phyloP scores from a whole-genome alignment of 2,888 invertebrate genomes.

The Nephrotoma appendiculata region DNA sequence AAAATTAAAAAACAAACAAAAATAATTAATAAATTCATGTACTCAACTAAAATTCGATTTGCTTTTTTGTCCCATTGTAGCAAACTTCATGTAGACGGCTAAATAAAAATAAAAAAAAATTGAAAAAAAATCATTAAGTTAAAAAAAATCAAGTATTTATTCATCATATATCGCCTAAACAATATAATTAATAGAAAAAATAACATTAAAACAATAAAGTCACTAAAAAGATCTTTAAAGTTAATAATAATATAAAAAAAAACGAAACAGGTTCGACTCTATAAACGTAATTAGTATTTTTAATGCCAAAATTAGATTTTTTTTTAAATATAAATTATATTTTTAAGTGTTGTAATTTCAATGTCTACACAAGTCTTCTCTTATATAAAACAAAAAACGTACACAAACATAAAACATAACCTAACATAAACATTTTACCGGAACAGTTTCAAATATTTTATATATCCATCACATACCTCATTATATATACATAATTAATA shows the following conservation, averaged over 20 bases:
- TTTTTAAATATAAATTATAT: neutral
- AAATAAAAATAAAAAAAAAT: conserved; percentile 14
- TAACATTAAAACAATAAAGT: conserved; percentile 7
- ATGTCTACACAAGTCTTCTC: neutral
- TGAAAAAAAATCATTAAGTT: conserved; percentile 5
- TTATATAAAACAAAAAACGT: neutral
- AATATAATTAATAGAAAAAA: conserved; percentile 7
- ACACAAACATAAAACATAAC: neutral
- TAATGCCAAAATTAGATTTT: conserved; percentile 3
- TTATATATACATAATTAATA: neutral
- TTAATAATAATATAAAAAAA: conserved; percentile 10
- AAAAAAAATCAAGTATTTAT: neutral
- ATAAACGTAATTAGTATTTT: conserved; percentile 4
- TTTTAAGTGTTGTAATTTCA: neutral
- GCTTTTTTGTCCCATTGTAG: conserved; percentile 21
- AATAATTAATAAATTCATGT: neutral
- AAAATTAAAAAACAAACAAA: neutral
- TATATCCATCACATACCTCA: neutral
- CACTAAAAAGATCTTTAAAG: conserved; percentile 6
- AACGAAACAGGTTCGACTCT: conserved; percentile 12
- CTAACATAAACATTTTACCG: neutral
- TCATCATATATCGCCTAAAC: neutral
- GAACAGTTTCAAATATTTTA: neutral
- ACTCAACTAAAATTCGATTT: conserved; percentile 4
- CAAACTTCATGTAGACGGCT: conserved; percentile 33